Evolutionary conservation across 2,888 invertebrate genomes (phyloP), one percentile per base, ranked within the genome.

Genomic region (Meta bourneti): DNA sequence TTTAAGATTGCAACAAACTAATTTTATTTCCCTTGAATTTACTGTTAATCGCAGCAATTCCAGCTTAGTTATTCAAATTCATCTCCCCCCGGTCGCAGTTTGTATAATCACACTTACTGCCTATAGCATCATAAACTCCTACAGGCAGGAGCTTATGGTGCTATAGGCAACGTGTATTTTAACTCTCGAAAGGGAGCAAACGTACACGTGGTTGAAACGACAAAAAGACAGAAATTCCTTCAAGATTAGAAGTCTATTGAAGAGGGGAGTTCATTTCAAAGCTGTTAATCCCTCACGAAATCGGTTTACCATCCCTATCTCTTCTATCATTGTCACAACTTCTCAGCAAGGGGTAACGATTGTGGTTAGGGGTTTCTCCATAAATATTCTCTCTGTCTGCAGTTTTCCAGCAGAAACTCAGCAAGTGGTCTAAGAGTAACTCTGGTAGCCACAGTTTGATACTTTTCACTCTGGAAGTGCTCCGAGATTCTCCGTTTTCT

Each of bases 401-500:
- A 34, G 48, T 34, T 75, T 48, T 75, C 9, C 49, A 9, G 75
- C 34, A 34, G 20, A 9, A 13, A 16, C 82, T 72, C 84, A 34
- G 84, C 75, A 61, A 75, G 84, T 7, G 84, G 75, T 84, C 84
- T 9, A 16, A 9, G 84, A 61, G 84, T 84, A 84, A 84, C 48
- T 9, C 75, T 16, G 34, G 84, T 84, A 84, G 84, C 75, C 84
- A 20, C 84, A 75, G 84, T 74, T 16, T 75, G 84, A 75, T 74
- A 75, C 75, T 72, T 69, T 72, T 71, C 20, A 9, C 51, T 82
- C 13, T 13, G 51, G 49, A 4, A 49, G 82, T 51, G 19, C 20
- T 16, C 19, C 51, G 49, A 1, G 69, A 20, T 20, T 80, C 54
- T 13, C 61, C 69, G 61, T 80, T 69, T 20, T 54, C 6, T 80